These are phyloP conservation scores for Palaemon carinicauda DNA, from an alignment of 1,140 invertebrate genomes.

Conservation along the genomic window DNA sequence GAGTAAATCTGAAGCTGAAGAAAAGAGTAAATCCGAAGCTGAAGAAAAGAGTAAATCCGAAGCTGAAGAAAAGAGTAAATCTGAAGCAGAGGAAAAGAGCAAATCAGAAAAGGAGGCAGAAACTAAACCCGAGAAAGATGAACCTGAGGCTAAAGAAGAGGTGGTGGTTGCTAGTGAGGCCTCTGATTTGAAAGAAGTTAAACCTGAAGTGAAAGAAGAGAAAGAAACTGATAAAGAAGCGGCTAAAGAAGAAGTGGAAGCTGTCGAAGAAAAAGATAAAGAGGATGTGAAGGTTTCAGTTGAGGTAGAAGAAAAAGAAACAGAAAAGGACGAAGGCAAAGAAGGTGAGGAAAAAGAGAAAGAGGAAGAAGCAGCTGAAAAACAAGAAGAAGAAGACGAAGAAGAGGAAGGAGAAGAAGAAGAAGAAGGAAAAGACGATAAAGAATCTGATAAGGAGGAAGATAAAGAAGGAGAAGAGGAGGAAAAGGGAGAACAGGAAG, in stretches of 20 bases:
- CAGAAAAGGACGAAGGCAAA: neutral
- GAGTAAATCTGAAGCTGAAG: too few relatives aligned
- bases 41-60: too few relatives aligned
- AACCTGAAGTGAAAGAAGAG: too few relatives aligned
- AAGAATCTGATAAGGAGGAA: too few relatives aligned
- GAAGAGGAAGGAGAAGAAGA: too few relatives aligned
- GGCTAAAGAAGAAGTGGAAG: neutral
- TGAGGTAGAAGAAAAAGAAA: neutral
- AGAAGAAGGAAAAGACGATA: too few relatives aligned
- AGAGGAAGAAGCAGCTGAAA: too few relatives aligned
- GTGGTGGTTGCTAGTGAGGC: neutral
- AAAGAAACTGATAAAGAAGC: neutral
- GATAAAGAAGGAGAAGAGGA: too few relatives aligned
- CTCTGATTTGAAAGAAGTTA: too few relatives aligned
- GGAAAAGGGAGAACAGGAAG: too few relatives aligned
- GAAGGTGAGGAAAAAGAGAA: neutral
- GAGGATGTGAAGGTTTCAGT: neutral
- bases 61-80: neutral
- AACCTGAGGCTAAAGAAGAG: neutral
- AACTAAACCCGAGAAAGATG: neutral
- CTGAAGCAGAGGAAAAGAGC: neutral
- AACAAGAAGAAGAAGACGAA: too few relatives aligned
- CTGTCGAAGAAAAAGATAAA: neutral
- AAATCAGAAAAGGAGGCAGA: neutral
- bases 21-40: too few relatives aligned